phyloP scores from a whole-genome alignment of 2,888 invertebrate genomes.

The Antitype chi region DNA sequence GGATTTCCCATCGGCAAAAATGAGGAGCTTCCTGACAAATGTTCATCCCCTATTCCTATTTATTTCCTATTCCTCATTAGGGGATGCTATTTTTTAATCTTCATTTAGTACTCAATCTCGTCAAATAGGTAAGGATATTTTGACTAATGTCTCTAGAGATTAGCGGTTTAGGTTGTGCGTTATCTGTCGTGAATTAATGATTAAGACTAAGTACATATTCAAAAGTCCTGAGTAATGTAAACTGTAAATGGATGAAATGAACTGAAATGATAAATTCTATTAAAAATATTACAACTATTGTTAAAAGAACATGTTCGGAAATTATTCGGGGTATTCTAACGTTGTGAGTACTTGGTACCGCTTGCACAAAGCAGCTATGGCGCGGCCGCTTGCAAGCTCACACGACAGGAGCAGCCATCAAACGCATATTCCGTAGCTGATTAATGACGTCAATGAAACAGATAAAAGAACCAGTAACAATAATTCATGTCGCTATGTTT shows the following conservation, averaged over 20 bases:
- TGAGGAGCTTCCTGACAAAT: not conserved
- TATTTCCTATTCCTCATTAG: not conserved
- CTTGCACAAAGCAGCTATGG: slow-evolving; percentile 37
- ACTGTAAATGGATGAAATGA: not conserved
- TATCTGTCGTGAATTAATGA: not conserved
- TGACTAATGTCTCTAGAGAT: not conserved
- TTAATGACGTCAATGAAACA: slow-evolving; percentile 77
- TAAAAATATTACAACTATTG: not conserved
- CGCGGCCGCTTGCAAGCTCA: slow-evolving; percentile 42
- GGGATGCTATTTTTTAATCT: not conserved
- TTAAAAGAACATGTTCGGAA: not conserved
- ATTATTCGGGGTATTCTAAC: slow-evolving; percentile 6
- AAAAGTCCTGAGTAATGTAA: slow-evolving; percentile 4
- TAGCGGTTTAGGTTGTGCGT: not conserved
- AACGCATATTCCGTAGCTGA: slow-evolving; percentile 71
- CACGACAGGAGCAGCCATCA: slow-evolving; percentile 59
- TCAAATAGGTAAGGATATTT: not conserved
- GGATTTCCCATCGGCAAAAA: not conserved
- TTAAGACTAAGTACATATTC: not conserved
- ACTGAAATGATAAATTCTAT: not conserved
- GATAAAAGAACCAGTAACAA: slow-evolving; percentile 83
- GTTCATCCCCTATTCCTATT: not conserved
- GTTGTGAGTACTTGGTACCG: not conserved
- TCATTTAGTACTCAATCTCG: not conserved
- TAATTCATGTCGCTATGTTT: slow-evolving; percentile 86